These are phyloP conservation scores for Tiliqua scincoides DNA, from an alignment of 2,113 vertebrate species.

Conservation along the genomic window DNA sequence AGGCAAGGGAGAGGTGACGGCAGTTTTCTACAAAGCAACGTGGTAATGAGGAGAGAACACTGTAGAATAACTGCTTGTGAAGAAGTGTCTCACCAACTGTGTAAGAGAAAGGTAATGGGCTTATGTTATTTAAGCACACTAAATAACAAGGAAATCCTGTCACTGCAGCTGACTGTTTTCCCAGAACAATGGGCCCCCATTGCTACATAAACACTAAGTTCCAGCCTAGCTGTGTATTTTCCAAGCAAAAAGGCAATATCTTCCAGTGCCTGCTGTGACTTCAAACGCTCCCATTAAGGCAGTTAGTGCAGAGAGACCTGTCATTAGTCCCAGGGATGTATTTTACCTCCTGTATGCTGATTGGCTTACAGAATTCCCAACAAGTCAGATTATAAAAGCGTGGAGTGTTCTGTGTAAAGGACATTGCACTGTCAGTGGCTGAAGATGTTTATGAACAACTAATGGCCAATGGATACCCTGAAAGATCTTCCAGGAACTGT, in stretches of 20 bases:
- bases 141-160: constrained; percentile 75
- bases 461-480: not conserved
- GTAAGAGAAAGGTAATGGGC: constrained; percentile 74
- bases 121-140: constrained; percentile 76
- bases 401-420: not conserved
- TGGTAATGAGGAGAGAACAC: constrained; percentile 68
- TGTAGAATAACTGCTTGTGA: constrained; percentile 70
- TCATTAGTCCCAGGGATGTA: constrained; percentile 42
- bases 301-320: constrained; percentile 28
- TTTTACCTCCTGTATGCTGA: constrained; percentile 43
- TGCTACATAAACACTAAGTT: constrained; percentile 71
- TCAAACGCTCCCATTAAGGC: constrained; percentile 50
- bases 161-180: constrained; percentile 70
- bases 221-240: constrained; percentile 68
- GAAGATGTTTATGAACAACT: constrained; percentile 1
- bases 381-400: not conserved
- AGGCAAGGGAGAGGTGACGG: constrained; percentile 42
- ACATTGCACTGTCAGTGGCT: not conserved
- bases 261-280: constrained; percentile 58
- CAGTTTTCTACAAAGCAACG: constrained; percentile 64
- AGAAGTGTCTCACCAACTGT: constrained; percentile 68
- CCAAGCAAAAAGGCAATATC: constrained; percentile 64
- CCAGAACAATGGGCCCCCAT: constrained; percentile 72
- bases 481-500: not conserved
- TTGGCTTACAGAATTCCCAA: constrained; percentile 39